Evolutionary conservation across 2,113 vertebrate genomes (phyloP).

Genomic region (Charadrius vociferus): DNA sequence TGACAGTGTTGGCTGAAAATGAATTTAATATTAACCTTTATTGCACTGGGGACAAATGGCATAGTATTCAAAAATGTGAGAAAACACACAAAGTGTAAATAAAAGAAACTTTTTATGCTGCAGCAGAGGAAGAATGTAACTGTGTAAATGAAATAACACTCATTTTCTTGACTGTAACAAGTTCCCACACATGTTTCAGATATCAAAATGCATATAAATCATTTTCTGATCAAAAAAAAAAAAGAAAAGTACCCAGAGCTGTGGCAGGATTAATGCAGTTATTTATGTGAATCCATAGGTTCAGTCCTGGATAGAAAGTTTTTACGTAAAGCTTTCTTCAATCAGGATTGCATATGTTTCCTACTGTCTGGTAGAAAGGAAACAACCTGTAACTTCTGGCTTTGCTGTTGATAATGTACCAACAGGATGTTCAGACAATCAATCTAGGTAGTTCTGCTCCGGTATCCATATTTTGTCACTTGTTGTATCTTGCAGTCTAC

Average conservation of each 20-base stretch:
- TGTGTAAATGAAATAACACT: not conserved
- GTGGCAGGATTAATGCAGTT: not conserved
- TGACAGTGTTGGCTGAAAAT: not conserved
- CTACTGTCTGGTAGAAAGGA: not conserved
- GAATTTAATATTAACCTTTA: slow-evolving; percentile 26
- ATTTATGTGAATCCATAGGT: not conserved
- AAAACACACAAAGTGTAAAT: not conserved
- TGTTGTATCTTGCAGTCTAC: not conserved
- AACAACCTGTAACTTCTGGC: not conserved
- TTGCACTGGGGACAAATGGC: not conserved
- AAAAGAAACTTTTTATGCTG: not conserved
- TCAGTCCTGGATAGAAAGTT: not conserved
- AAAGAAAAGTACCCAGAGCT: not conserved
- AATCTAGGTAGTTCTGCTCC: not conserved
- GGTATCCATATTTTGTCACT: not conserved
- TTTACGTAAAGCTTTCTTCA: not conserved
- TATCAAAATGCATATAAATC: not conserved
- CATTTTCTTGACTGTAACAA: not conserved
- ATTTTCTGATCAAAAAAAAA: not conserved
- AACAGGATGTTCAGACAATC: not conserved
- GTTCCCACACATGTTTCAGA: not conserved
- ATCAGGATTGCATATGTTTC: not conserved
- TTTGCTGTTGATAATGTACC: not conserved
- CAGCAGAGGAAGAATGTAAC: not conserved
- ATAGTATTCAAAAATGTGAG: not conserved